These are phyloP conservation scores for Chascanopsetta lugubris DNA, from an alignment of 2,113 vertebrate genomes.

Conservation along the genomic window DNA sequence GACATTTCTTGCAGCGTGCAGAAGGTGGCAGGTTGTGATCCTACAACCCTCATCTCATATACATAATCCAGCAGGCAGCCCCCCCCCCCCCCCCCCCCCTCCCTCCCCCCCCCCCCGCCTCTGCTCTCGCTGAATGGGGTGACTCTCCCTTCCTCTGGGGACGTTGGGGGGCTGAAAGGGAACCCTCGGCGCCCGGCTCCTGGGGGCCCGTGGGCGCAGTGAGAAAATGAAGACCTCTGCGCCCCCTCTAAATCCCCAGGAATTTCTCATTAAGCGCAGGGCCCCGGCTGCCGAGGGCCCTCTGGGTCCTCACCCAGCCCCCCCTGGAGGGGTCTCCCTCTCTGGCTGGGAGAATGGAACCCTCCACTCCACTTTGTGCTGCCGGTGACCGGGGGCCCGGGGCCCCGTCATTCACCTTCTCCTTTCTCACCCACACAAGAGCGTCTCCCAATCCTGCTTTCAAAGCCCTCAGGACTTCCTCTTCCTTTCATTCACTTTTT, in stretches of 20 bases:
- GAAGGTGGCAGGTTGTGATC: slow-evolving; percentile 70
- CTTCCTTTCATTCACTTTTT: slow-evolving; percentile 70
- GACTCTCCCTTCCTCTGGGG: slow-evolving; percentile 70
- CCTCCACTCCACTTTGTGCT: slow-evolving; percentile 77
- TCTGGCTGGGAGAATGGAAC: slow-evolving; percentile 73
- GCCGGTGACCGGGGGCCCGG: slow-evolving; percentile 62
- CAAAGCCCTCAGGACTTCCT: slow-evolving; percentile 79
- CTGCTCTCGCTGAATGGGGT: slow-evolving; percentile 69
- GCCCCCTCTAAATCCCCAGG: slow-evolving; percentile 83
- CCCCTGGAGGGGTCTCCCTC: slow-evolving; percentile 62
- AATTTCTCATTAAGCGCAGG: slow-evolving; percentile 85
- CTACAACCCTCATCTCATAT: slow-evolving; percentile 75
- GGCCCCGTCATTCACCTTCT: slow-evolving; percentile 76
- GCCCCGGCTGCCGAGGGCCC: slow-evolving; percentile 74
- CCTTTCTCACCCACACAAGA: slow-evolving; percentile 76
- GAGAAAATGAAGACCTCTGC: slow-evolving; percentile 88
- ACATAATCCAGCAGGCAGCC: slow-evolving; percentile 78
- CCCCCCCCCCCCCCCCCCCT: too few species aligned
- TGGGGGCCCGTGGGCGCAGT: slow-evolving; percentile 78
- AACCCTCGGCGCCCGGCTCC: slow-evolving; percentile 65
- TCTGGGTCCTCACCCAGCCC: slow-evolving; percentile 59
- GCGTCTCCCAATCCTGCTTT: slow-evolving; percentile 76
- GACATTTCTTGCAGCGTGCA: slow-evolving; percentile 66
- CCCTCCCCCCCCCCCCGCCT: too few species aligned
- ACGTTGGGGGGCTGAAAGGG: slow-evolving; percentile 73